phyloP scores from a whole-genome alignment of 2,113 vertebrate genomes.

The Ceratotherium simum region DNA sequence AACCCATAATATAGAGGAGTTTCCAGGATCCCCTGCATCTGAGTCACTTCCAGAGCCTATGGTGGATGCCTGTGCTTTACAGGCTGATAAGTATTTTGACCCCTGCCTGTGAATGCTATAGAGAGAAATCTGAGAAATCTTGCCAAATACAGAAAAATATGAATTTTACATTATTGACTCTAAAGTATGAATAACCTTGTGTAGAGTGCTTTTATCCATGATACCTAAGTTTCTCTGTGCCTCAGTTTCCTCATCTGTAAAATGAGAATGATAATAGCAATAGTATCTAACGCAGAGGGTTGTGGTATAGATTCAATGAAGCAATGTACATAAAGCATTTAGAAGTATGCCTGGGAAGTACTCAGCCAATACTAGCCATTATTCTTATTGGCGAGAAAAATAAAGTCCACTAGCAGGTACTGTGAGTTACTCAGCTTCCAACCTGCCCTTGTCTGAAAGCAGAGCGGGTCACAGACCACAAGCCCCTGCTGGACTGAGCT shows the following conservation, averaged over 20 bases:
- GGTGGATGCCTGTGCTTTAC: not conserved
- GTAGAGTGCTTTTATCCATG: not conserved
- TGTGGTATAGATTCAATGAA: not conserved
- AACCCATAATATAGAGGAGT: accelerated
- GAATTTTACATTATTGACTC: not conserved
- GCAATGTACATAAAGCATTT: not conserved
- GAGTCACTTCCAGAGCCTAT: not conserved
- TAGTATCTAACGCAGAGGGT: not conserved
- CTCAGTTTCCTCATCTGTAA: not conserved
- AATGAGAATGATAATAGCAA: not conserved
- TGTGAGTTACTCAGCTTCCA: not conserved
- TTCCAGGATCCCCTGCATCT: not conserved
- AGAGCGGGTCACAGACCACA: accelerated
- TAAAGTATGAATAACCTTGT: not conserved
- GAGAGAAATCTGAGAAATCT: conserved; percentile 32
- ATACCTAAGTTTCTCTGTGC: not conserved
- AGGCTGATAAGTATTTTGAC: not conserved
- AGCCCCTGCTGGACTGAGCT: not conserved
- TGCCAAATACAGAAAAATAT: not conserved
- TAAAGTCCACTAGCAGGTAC: not conserved
- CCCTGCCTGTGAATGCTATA: not conserved
- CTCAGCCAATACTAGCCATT: not conserved
- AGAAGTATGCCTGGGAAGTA: not conserved
- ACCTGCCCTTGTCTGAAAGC: not conserved
- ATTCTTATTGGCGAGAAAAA: not conserved